phyloP scores from a whole-genome alignment of 2,888 invertebrate species.

The Teleiodes luculella region DNA sequence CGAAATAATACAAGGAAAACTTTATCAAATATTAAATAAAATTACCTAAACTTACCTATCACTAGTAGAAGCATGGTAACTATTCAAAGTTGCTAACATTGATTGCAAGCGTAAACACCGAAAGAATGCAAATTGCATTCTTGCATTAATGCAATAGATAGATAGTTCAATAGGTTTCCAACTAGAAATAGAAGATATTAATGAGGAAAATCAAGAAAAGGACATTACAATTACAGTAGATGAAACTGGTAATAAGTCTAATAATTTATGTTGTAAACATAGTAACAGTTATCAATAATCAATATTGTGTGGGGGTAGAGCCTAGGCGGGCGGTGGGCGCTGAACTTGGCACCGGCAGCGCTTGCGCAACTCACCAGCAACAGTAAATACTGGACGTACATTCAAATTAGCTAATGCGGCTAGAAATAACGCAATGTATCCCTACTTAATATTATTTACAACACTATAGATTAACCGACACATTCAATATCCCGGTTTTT shows the following conservation, averaged over 20 bases:
- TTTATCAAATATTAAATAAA: too few species aligned
- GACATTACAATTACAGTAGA: not conserved
- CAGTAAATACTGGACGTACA: not conserved
- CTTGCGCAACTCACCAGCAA: slow-evolving; percentile 45
- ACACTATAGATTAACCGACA: too few species aligned
- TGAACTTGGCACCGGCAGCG: slow-evolving; percentile 57
- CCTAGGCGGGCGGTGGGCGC: slow-evolving; percentile 55
- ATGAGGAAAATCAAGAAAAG: too few species aligned
- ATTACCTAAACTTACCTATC: too few species aligned
- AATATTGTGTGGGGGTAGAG: slow-evolving; percentile 48
- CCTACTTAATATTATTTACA: too few species aligned
- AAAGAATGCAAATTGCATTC: too few species aligned
- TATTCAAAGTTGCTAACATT: not conserved
- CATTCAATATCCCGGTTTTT: too few species aligned
- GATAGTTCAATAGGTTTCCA: too few species aligned
- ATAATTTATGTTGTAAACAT: slow-evolving; percentile 1
- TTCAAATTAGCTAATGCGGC: not conserved
- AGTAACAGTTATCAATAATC: slow-evolving; percentile 12
- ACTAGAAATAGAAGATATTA: too few species aligned
- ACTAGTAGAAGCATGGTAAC: not conserved
- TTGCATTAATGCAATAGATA: too few species aligned
- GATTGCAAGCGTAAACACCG: too few species aligned
- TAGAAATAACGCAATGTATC: not conserved
- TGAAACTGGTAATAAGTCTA: not conserved
- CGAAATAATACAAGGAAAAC: not conserved